Evolutionary conservation across 2,797 vertebrate genomes (phyloP), one percentile per base, ranked within the genome.

Genomic region (Sardinella longiceps): DNA sequence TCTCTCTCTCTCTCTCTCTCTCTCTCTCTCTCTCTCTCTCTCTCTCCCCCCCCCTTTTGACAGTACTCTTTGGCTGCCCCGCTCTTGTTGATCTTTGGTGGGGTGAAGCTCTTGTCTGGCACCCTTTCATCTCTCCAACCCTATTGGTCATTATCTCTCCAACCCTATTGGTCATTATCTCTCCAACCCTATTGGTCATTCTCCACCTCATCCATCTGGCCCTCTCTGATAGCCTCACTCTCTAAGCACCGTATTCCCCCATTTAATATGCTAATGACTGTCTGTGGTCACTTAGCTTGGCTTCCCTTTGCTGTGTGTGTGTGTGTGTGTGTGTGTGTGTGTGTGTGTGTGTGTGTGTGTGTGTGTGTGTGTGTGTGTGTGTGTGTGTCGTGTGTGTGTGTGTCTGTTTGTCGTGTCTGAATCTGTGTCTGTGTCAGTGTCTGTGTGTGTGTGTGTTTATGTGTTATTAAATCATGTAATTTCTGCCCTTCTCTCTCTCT

Each of bases 201-300:
- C 33, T 30, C 63, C 28, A 12, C 63, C 63, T 33, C 63, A 70
- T 70, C 63, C 63, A 70, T 70, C 63, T 66, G 63, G 25, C 60
- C 3, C 5, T 7, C 15, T 70, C 30, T 70, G 11, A 33, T 28
- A 70, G 33, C 28, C 14, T 63, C 4, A 12, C 12, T 70, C 30
- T 28, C n/a, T 1, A 9, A 25, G 56, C 5, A 28, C 9, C 25
- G 28, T 15, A 43, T 12, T 70, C 10, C 63, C 28, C 28, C 63
- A 14, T 30, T 70, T 70, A 9, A 14, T 15, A 30, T 30, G n/a
- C 28, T 63, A 63, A 63, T 63, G 58, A 28, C 53, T n/a, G n/a
- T 63, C 60, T 66, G 15, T 20, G 28, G 18, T 39, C 66, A 33
- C 28, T 70, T 30, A 3, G 63, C 10, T 30, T 33, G 14, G 0